Evolutionary conservation across 2,797 vertebrate species (phyloP), one percentile per base, ranked within the genome.

Genomic region (Synaphobranchus kaupii): DNA sequence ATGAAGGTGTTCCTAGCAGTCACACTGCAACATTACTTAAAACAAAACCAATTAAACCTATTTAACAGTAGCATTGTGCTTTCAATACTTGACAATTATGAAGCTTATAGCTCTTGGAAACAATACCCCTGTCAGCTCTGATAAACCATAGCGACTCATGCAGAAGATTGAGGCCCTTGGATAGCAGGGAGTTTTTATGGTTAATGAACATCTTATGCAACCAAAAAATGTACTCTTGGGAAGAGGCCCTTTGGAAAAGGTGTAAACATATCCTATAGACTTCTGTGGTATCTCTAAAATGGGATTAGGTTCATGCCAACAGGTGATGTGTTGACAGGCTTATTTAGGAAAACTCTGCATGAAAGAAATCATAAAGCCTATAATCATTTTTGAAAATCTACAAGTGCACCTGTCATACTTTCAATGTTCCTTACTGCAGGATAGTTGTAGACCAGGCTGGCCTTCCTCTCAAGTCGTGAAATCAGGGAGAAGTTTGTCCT

Each of bases 91-190:
- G 97, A 97, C 96, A 96, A 98, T 97, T 97, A 97, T 97, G 94
- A 96, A 97, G 97, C 97, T 98, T 97, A 97, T 97, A 96, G 97
- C 96, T 97, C 95, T 96, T 96, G 94, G 96, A 99, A 98, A 99
- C 97, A 99, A 98, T 99, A 97, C 97, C 97, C 97, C 97, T 98
- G 98, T 98, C 98, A 98, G 96, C 39, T 39, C 39, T 39, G 39
- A 39, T 39, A 97, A 98, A 96, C 95, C 94, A 94, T 94, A 94
- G 96, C 96, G 96, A 97, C 95, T 97, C 95, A 97, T 97, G 98
- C 98, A 98, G 97, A 99, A 99, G 97, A 92, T 95, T 94, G 93
- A 88, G 95, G 95, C 96, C 94, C 96, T 96, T 96, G 95, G 94
- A 97, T 97, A 96, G 96, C 93, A 90, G 93, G 95, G 92, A 10